A percentile compares a stretch with the other conserved stretches of the same genome.
phyloP scores from a whole-genome alignment of 2,888 invertebrate genomes.

The Melanchra persicariae region DNA sequence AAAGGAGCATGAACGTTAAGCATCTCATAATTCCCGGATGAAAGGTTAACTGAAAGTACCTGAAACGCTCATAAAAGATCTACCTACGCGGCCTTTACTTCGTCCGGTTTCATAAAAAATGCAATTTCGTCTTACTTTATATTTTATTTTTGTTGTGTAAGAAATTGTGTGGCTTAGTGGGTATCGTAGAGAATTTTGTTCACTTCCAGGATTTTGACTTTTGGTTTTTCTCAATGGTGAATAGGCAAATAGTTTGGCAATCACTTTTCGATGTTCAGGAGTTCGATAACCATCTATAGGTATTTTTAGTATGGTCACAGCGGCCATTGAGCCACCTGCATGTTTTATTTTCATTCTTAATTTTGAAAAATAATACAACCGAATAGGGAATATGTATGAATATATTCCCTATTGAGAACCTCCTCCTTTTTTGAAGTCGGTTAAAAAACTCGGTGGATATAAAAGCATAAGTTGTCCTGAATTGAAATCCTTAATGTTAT shows the following conservation, averaged over 20 bases:
- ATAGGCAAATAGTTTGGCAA: no score
- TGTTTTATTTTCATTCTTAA: no score
- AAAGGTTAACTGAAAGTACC: slow-evolving; percentile 50
- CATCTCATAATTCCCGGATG: slow-evolving; percentile 50
- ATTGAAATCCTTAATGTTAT: no score
- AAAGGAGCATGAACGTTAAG: slow-evolving; percentile 47
- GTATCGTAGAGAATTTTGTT: background rate
- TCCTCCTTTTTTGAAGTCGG: no score
- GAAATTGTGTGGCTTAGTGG: background rate
- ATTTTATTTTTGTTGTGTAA: background rate
- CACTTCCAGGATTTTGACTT: background rate
- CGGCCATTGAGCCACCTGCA: no score
- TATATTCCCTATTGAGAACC: no score
- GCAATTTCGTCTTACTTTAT: slow-evolving; percentile 29
- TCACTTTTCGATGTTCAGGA: background rate
- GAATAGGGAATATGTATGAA: no score
- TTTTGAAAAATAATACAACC: no score
- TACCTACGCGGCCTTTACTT: slow-evolving; percentile 1
- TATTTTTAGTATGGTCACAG: no score
- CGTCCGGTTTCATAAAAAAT: slow-evolving; percentile 34
- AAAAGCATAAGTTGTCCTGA: no score
- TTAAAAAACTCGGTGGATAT: no score
- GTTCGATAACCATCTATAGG: background rate
- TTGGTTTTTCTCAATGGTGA: no score
- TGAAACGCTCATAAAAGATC: slow-evolving; percentile 45